These are phyloP conservation scores for Pyrrhosoma nymphula DNA, from an alignment of 2,888 invertebrate species.

Conservation along the genomic window DNA sequence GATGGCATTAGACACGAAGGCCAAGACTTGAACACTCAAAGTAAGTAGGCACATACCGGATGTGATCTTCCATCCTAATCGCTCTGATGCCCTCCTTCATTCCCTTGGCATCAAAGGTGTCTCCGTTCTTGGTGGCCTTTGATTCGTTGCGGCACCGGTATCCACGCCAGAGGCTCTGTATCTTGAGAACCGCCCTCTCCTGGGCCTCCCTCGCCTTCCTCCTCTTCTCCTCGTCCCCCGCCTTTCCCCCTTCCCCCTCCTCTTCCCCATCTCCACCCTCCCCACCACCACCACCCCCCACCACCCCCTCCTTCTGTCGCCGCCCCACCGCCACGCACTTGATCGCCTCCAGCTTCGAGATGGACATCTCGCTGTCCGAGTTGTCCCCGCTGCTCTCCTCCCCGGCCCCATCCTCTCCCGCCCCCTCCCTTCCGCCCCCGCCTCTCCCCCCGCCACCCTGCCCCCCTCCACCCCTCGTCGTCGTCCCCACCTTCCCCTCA, in stretches of 20 bases:
- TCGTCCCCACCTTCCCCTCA: not conserved
- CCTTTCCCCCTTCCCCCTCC: constrained; percentile 71
- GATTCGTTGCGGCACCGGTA: constrained; percentile 86
- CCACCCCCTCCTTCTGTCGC: constrained; percentile 77
- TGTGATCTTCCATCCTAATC: constrained; percentile 89
- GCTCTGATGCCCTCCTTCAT: constrained; percentile 85
- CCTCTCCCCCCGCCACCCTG: not conserved
- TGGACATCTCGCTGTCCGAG: constrained; percentile 84
- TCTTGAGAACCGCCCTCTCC: constrained; percentile 85
- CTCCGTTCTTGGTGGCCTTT: not conserved
- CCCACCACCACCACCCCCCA: constrained; percentile 84
- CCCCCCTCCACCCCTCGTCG: not conserved
- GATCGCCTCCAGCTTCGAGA: constrained; percentile 84
- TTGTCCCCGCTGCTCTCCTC: constrained; percentile 77
- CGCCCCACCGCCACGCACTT: constrained; percentile 81
- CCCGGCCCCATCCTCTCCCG: not conserved
- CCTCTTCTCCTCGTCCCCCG: constrained; percentile 19
- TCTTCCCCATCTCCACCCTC: constrained; percentile 76
- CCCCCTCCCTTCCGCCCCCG: not conserved
- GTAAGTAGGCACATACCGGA: constrained; percentile 82
- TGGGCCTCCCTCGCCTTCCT: constrained; percentile 74
- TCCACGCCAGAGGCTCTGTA: constrained; percentile 93
- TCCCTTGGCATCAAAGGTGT: constrained; percentile 82
- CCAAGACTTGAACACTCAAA: no score
- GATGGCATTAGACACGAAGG: no score